Conservation (phyloP, 2,888 invertebrate species). For the Synergus umbraculus region DNA sequence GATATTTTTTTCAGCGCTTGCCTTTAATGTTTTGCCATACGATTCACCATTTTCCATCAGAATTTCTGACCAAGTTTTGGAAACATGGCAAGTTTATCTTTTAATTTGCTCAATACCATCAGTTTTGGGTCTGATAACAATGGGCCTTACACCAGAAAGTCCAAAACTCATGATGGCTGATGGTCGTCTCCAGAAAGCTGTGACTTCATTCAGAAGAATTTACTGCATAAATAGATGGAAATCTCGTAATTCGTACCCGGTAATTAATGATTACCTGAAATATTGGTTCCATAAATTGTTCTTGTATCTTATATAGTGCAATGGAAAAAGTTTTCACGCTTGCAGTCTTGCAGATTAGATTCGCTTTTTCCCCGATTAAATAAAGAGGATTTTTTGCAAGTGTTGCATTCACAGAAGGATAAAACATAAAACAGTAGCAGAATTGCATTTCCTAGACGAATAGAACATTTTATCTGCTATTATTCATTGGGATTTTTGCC, state of each 20-base stretch:
- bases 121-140: conserved; percentile 82
- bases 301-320: neutral
- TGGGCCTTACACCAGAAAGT: conserved; percentile 85
- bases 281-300: neutral
- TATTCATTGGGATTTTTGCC: conserved; percentile 45
- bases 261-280: conserved; percentile 68
- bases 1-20: conserved; percentile 70
- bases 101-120: conserved; percentile 81
- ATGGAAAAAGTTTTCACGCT: conserved; percentile 10
- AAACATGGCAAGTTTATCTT: conserved; percentile 79
- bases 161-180: conserved; percentile 87
- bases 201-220: conserved; percentile 82
- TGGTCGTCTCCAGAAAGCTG: conserved; percentile 83
- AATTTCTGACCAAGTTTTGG: conserved; percentile 66
- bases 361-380: neutral
- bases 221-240: conserved; percentile 84
- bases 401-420: conserved; percentile 38
- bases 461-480: conserved; percentile 42
- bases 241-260: conserved; percentile 83
- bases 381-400: conserved; percentile 35
- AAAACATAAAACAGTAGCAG: conserved; percentile 35
- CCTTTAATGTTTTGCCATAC: conserved; percentile 76
- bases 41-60: conserved; percentile 64
- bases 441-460: conserved; percentile 44
- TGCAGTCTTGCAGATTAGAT: conserved; percentile 18